Conservation (phyloP, 2,113 vertebrate genomes). For the Trichomycterus rosablanca region DNA sequence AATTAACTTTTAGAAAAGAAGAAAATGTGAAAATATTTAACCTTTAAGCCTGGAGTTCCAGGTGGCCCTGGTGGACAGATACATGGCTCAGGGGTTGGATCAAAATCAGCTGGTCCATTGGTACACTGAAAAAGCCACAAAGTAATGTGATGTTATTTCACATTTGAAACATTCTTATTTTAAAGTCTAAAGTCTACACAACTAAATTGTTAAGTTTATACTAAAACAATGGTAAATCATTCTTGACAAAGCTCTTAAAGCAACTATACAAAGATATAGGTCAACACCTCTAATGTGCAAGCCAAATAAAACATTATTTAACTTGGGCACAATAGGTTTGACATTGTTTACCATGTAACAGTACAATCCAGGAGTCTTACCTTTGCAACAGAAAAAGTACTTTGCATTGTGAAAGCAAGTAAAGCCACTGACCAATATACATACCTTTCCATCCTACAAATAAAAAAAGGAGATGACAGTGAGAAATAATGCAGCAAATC, state of each 20-base stretch:
- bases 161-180: too few relatives aligned
- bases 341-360: too few relatives aligned
- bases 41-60: constrained; percentile 80
- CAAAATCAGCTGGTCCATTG: constrained; percentile 76
- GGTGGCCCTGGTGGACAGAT: constrained; percentile 82
- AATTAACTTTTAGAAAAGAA: too few relatives aligned
- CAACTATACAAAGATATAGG: too few relatives aligned
- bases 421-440: constrained; percentile 47
- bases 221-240: too few relatives aligned
- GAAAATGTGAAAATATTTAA: constrained; percentile 35
- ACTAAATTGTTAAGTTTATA: too few relatives aligned
- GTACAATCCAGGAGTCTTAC: constrained; percentile 41
- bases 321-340: too few relatives aligned
- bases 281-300: too few relatives aligned
- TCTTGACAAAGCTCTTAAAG: too few relatives aligned
- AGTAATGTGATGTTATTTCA: constrained; percentile 1
- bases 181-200: too few relatives aligned
- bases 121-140: constrained; percentile 70
- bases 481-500: constrained; percentile 50
- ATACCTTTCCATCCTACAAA: constrained; percentile 87
- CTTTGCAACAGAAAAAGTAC: constrained; percentile 39
- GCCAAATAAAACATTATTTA: too few relatives aligned
- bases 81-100: constrained; percentile 80
- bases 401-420: constrained; percentile 44
- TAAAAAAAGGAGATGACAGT: too few relatives aligned